phyloP scores from a whole-genome alignment of 2,888 invertebrate genomes.

The Phortica magna region DNA sequence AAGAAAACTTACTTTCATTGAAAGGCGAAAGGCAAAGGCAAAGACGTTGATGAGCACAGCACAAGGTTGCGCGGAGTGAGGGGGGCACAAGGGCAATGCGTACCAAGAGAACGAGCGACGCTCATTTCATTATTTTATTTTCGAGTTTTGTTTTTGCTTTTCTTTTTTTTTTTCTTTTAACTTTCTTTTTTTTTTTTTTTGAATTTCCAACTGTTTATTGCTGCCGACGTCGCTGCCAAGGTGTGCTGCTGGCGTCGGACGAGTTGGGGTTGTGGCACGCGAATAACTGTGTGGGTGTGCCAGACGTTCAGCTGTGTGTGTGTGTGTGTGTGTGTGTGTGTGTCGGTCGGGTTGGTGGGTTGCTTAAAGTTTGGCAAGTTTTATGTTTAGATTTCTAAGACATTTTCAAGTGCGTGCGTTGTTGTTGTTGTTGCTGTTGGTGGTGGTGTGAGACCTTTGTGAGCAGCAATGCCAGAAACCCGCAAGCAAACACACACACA shows the following conservation, averaged over 20 bases:
- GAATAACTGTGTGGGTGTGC: conserved; percentile 25
- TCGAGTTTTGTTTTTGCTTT: background rate
- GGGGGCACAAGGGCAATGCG: no score
- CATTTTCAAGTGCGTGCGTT: conserved; percentile 25
- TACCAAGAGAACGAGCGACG: background rate
- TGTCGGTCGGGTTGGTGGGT: conserved; percentile 7
- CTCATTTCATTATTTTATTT: background rate
- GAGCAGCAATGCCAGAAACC: conserved; percentile 1
- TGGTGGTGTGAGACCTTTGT: background rate
- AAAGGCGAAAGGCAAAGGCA: no score
- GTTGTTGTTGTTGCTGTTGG: background rate
- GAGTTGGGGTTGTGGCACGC: conserved; percentile 32
- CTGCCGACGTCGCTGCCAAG: conserved; percentile 2
- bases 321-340: conserved; percentile 17
- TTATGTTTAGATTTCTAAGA: conserved; percentile 68
- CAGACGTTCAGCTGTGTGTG: background rate
- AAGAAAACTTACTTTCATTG: conserved; percentile 1
- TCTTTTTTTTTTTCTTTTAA: background rate
- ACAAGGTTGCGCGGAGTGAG: no score
- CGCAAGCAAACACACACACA: conserved; percentile 9
- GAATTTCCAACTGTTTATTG: background rate
- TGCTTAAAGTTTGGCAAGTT: conserved; percentile 58
- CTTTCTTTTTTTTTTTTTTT: background rate
- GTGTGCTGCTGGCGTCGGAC: conserved; percentile 1
- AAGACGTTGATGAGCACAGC: no score